Conservation (phyloP, 2,888 invertebrate species). For the Pristionchus maxplancki region DNA sequence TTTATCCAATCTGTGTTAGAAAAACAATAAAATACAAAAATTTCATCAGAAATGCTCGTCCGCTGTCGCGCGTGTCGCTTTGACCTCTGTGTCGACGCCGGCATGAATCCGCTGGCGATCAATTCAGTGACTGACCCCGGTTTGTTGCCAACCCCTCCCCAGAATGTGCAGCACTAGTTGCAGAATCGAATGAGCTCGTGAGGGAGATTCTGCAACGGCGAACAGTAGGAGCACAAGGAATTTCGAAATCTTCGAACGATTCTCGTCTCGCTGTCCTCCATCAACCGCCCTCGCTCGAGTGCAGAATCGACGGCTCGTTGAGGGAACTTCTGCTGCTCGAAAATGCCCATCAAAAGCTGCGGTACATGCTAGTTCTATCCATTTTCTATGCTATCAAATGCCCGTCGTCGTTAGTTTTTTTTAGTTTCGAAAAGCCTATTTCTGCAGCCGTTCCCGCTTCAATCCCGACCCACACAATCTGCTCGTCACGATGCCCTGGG, state of each 20-base stretch:
- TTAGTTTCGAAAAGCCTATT: no score
- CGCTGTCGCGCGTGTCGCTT: not conserved
- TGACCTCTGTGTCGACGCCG: not conserved
- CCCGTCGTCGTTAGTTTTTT: no score
- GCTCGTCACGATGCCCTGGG: not conserved
- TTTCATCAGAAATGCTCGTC: not conserved
- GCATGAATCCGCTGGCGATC: not conserved
- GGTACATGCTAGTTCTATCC: not conserved
- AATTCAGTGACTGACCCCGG: no score
- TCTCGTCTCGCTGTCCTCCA: not conserved
- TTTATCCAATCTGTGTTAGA: not conserved
- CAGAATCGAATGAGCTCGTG: no score
- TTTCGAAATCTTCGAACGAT: no score
- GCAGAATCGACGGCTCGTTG: not conserved
- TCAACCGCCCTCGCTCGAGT: not conserved
- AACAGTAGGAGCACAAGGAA: no score
- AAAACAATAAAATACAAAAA: no score
- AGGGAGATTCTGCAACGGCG: no score
- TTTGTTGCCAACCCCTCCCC: no score
- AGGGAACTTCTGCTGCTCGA: not conserved
- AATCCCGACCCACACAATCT: not conserved
- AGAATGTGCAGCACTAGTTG: no score
- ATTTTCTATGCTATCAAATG: no score
- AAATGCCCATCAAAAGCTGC: not conserved
- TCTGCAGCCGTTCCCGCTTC: not conserved